Base-by-base conservation (phyloP, 2,888 invertebrate genomes). In the Strigamia transsilvanica region DNA sequence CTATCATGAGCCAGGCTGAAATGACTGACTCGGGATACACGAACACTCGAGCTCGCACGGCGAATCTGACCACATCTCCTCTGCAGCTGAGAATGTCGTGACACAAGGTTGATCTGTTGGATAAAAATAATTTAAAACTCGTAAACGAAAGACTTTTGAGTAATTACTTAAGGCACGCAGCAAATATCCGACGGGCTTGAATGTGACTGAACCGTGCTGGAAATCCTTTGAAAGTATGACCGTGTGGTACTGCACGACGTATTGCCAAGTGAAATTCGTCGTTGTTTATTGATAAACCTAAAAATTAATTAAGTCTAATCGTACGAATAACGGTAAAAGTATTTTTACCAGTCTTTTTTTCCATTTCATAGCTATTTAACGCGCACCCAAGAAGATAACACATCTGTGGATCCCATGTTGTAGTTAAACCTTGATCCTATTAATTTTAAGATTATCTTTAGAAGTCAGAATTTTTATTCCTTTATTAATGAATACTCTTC, bases 251-350 rank as follows among this genome's bases (percentile, higher is more conserved):
- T 15, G 86, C 85, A 34, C 86, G 85, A 46, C 87, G 85, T 10
- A 88, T 86, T 2, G 88, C 87, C 82, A 88, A 87, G 81, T 88
- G 87, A 84, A 88, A 88, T 82, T 88, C 88, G 83, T 88, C 88
- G 84, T 88, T 88, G 32, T 88, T 88, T 21, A 86, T 85, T 10
- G 86, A 86, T 15, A 87, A 83, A 81, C 88, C 88, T 88, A 73
- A 27, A n/a, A 27, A 73, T 32, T 15, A 27, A 5, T 9, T 4
- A 73, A 73, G 23, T 73, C 32, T 15, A 6, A 73, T 23, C 23
- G 23, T n/a, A 10, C 15, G 12, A 34, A 34, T 32, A 10, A 5
- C 34, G 3, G 12, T 3, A 78, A 9, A 32, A 41, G 42, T 42
- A 41, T 12, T 27, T 27, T 27, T 81, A 87, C 88, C 88, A 84